These are phyloP conservation scores for Sphaerophoria rueppellii DNA, from an alignment of 2,888 invertebrate genomes.

Conservation along the genomic window DNA sequence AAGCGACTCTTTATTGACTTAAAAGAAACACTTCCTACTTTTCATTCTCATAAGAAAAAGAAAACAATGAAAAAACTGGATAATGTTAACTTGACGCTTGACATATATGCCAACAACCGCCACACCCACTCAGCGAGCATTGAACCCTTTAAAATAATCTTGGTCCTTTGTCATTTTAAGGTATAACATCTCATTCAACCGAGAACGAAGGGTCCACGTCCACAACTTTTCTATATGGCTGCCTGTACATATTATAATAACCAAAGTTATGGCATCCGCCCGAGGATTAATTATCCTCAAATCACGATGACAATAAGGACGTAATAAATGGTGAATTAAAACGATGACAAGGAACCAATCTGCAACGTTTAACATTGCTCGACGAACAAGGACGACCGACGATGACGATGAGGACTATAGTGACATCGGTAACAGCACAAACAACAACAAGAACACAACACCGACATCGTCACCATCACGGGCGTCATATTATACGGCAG, in stretches of 20 bases:
- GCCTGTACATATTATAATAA: neutral
- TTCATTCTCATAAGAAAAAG: neutral
- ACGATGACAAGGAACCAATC: conserved; percentile 72
- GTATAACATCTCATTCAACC: neutral
- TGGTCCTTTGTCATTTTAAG: neutral
- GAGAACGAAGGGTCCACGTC: too few relatives aligned
- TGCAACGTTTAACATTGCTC: conserved; percentile 67
- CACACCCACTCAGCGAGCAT: conserved; percentile 6
- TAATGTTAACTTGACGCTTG: conserved; percentile 52
- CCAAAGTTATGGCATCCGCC: conserved; percentile 39
- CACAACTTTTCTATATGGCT: too few relatives aligned
- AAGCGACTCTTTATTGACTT: conserved; percentile 64
- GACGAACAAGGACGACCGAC: conserved; percentile 22
- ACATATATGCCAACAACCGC: conserved; percentile 29
- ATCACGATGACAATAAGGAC: conserved; percentile 71
- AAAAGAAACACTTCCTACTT: conserved; percentile 65
- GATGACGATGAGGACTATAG: neutral
- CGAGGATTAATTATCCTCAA: conserved; percentile 68
- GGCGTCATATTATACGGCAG: neutral
- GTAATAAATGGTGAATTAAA: conserved; percentile 71
- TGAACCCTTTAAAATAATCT: conserved; percentile 36
- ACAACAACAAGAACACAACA: neutral
- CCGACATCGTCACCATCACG: neutral
- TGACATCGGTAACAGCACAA: conserved; percentile 22
- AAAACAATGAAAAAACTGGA: conserved; percentile 3